phyloP scores from a whole-genome alignment of 1,140 invertebrate species.

The Drosophila fuyamai region DNA sequence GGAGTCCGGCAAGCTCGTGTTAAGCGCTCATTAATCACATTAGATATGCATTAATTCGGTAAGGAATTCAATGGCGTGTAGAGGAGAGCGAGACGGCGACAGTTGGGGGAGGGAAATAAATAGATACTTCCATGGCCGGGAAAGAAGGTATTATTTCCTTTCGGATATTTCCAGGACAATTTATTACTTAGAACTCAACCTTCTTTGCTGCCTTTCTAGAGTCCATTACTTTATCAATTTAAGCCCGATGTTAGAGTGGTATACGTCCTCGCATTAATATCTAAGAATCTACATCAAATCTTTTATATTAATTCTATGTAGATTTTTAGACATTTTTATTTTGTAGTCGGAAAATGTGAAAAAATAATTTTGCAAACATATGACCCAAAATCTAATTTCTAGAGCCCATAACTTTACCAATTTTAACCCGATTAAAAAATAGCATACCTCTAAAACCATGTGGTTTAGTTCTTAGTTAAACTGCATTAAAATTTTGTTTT shows the following conservation, averaged over 20 bases:
- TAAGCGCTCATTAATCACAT: slow-evolving; percentile 81
- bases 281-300: no score
- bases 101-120: slow-evolving; percentile 9
- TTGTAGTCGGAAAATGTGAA: no score
- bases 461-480: neutral
- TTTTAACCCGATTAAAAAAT: neutral
- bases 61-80: slow-evolving; percentile 29
- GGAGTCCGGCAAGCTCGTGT: slow-evolving; percentile 60
- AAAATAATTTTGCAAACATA: no score
- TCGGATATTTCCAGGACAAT: slow-evolving; percentile 10
- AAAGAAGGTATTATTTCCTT: slow-evolving; percentile 7
- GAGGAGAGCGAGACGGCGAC: slow-evolving; percentile 5
- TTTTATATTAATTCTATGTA: no score
- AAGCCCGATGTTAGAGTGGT: no score
- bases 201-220: neutral
- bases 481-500: neutral
- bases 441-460: neutral
- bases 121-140: slow-evolving; percentile 5
- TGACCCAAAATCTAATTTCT: neutral
- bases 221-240: no score
- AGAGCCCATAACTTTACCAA: neutral
- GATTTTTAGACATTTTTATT: no score
- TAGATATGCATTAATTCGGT: slow-evolving; percentile 77
- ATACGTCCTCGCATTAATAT: no score
- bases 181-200: slow-evolving; percentile 1